A percentile compares a stretch with the other conserved stretches of the same genome.
Conservation (phyloP, 2,888 invertebrate genomes). For the Trachelus troglodyta region DNA sequence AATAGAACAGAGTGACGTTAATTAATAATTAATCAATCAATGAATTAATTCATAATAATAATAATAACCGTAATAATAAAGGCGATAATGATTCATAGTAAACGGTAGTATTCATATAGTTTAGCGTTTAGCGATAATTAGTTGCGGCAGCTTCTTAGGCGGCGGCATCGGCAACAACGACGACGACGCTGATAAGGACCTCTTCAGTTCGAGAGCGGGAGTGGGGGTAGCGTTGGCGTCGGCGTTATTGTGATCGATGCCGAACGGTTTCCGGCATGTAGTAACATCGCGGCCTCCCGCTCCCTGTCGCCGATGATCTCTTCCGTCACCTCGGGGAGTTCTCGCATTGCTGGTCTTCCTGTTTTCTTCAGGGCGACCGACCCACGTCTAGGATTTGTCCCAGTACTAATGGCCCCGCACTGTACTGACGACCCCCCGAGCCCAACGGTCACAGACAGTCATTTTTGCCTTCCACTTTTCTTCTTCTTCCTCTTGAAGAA, state of each 20-base stretch:
- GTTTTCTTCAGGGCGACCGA: conserved; percentile 16
- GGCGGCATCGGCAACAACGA: neutral
- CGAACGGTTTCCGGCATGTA: conserved; percentile 74
- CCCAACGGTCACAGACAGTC: conserved; percentile 81
- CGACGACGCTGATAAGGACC: neutral
- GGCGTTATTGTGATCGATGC: conserved; percentile 66
- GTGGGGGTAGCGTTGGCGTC: conserved; percentile 54
- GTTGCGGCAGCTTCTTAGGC: conserved; percentile 13
- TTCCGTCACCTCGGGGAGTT: conserved; percentile 22
- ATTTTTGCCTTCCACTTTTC: conserved; percentile 92
- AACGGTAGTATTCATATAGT: conserved; percentile 27
- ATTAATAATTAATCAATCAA: neutral
- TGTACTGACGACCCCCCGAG: conserved; percentile 69
- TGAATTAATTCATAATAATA: conserved; percentile 28
- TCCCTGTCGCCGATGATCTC: conserved; percentile 38
- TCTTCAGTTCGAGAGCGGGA: conserved; percentile 57
- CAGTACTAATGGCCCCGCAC: conserved; percentile 59
- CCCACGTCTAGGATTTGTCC: conserved; percentile 24
- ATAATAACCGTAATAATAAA: conserved; percentile 32
- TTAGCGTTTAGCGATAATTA: conserved; percentile 24
- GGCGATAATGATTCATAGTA: conserved; percentile 15
- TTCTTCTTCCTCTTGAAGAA: conserved; percentile 99
- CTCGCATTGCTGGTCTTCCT: conserved; percentile 19
- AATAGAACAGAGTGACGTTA: conserved; percentile 29
- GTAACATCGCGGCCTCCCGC: conserved; percentile 73